Base-by-base conservation (phyloP, 2,888 invertebrate species). In the Cephalotes varians region DNA sequence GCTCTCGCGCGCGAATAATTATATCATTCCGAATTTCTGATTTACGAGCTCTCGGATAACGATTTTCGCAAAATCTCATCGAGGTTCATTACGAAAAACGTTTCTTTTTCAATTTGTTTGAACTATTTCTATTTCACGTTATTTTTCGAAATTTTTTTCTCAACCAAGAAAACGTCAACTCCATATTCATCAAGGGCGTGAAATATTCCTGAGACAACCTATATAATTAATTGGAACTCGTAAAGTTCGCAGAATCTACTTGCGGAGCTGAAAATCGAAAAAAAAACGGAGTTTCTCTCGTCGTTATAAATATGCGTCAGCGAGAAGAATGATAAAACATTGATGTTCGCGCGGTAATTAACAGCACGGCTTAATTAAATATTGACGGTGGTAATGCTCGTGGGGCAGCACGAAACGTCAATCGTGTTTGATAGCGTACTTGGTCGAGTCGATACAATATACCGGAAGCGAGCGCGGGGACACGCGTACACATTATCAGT, bases 401-500 rank as follows among this genome's bases (percentile, higher is more conserved):
- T 28, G 12, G 49, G 37, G 12, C 18, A n/a, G 21, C 15, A 47
- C 34, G 25, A 31, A 58, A 44, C 31, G 54, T 2, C 81, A 76
- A 73, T 62, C 74, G 47, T 47, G 49, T 83, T 80, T 76, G 65
- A 85, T 83, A 73, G 18, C 51, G 44, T 71, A 83, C 80, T 56
- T 40, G 74, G 80, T 12, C 82, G 80, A 80, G 60, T 80, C 82
- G 62, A 67, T 83, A 87, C 85, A 87, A 84, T 85, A 86, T 84
- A 82, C 51, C 74, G 82, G 54, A 54, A 58, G 64, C 60, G 56
- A 9, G 31, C 40, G 64, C 60, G 51, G 31, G 64, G 67, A 76
- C 77, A 67, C 49, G 79, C 72, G 71, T 51, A 69, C 81, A 84
- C 81, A 84, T 83, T 88, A 88, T 88, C 88, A 77, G 83, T 82